Evolutionary conservation across 1,140 invertebrate genomes (phyloP).

Genomic region (Solenopsis invicta): DNA sequence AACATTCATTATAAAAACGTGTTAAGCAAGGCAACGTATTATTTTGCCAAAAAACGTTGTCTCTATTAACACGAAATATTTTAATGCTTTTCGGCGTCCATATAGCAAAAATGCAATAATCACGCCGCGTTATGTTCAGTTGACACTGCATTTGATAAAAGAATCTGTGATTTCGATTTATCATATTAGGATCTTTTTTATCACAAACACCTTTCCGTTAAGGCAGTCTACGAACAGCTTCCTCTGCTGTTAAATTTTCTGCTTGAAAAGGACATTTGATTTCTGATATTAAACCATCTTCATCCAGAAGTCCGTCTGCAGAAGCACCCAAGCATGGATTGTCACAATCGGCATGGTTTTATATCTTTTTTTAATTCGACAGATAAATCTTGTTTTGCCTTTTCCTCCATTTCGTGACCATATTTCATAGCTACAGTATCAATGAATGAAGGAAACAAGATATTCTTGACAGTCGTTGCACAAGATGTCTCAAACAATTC

Average conservation of each 20-base stretch:
- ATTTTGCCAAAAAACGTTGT: not conserved
- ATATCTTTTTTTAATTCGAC: constrained; percentile 58
- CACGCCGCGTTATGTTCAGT: not conserved
- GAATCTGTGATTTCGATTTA: constrained; percentile 6
- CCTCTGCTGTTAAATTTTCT: not conserved
- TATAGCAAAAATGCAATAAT: not conserved
- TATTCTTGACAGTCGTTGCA: no score
- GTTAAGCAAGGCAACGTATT: not conserved
- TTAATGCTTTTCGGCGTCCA: constrained; percentile 6
- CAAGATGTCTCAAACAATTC: no score
- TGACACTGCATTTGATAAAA: not conserved
- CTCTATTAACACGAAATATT: not conserved
- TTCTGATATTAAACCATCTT: constrained; percentile 53
- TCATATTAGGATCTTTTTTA: not conserved
- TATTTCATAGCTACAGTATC: not conserved
- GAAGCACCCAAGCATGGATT: constrained; percentile 80
- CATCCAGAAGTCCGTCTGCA: constrained; percentile 84
- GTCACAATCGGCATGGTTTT: constrained; percentile 75
- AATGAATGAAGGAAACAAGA: no score
- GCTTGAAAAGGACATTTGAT: not conserved
- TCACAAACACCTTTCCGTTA: not conserved
- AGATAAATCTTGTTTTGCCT: not conserved
- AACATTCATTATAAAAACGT: not conserved
- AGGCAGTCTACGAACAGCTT: not conserved
- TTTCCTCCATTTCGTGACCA: not conserved